Evolutionary conservation across 2,888 invertebrate species (phyloP).

Genomic region (Myopa tessellatipennis): DNA sequence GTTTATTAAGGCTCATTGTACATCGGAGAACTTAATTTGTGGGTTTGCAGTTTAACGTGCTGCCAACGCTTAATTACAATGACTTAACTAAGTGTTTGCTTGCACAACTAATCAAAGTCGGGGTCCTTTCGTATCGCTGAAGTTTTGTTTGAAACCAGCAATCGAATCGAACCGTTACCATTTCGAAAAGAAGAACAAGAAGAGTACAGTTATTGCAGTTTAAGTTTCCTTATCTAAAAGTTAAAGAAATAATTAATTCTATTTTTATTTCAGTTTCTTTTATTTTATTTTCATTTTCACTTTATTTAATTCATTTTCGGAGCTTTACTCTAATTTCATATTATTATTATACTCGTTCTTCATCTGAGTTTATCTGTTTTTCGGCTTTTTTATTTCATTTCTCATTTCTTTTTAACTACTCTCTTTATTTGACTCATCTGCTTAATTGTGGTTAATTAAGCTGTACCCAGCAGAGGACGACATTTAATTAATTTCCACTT

Average conservation of each 20-base stretch:
- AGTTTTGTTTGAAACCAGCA: too few relatives aligned
- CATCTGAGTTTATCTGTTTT: neutral
- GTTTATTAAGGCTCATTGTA: neutral
- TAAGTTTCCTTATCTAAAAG: too few relatives aligned
- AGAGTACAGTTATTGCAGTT: too few relatives aligned
- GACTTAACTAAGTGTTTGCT: too few relatives aligned
- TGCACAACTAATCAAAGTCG: too few relatives aligned
- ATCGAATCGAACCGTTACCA: too few relatives aligned
- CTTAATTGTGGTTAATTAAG: conserved; percentile 28
- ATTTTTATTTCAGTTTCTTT: neutral
- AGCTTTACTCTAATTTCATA: neutral
- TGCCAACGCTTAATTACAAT: too few relatives aligned
- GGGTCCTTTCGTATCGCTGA: too few relatives aligned
- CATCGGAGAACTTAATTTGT: neutral
- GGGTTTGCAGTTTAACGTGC: neutral
- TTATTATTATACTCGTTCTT: neutral
- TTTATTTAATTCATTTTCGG: neutral
- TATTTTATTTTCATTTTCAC: neutral
- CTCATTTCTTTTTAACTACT: neutral
- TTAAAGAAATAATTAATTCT: neutral
- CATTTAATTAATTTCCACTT: conserved; percentile 66
- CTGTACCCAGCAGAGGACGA: conserved; percentile 37
- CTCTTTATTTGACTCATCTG: neutral
- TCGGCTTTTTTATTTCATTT: neutral
- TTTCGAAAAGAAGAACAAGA: too few relatives aligned